phyloP scores from a whole-genome alignment of 2,888 invertebrate species.

The Acanthosepion pharaonis region DNA sequence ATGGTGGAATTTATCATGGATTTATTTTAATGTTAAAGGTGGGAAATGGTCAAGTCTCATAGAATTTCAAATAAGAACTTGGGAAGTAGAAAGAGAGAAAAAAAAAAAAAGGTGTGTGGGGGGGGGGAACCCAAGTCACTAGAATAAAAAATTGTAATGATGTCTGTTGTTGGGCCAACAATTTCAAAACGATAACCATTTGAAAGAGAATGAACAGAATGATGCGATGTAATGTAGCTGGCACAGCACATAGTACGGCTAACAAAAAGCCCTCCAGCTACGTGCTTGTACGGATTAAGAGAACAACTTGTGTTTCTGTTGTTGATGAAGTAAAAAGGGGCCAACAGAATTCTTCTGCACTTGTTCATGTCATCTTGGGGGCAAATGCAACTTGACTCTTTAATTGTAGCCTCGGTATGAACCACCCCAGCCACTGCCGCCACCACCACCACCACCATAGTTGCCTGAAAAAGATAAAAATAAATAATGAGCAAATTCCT shows the following conservation, averaged over 20 bases:
- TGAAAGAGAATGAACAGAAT: background rate
- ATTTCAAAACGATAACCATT: background rate
- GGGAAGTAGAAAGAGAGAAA: background rate
- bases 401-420: slow-evolving; percentile 33
- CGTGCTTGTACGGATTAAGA: background rate
- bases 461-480: background rate
- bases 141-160: background rate
- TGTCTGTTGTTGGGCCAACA: background rate
- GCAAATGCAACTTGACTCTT: background rate
- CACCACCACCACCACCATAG: background rate
- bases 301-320: background rate
- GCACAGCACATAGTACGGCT: background rate
- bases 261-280: background rate
- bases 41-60: background rate
- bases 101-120: background rate
- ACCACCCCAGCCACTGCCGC: background rate
- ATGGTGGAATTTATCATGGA: background rate
- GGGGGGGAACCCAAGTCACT: too few relatives aligned
- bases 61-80: background rate
- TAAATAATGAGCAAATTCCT: background rate
- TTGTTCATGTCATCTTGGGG: background rate
- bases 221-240: background rate
- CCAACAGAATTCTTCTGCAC: background rate
- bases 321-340: background rate
- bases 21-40: background rate